These are phyloP conservation scores for Axinella damicornis DNA, from an alignment of 37 sponge, comb jelly and placozoan genomes.

Conservation along the genomic window DNA sequence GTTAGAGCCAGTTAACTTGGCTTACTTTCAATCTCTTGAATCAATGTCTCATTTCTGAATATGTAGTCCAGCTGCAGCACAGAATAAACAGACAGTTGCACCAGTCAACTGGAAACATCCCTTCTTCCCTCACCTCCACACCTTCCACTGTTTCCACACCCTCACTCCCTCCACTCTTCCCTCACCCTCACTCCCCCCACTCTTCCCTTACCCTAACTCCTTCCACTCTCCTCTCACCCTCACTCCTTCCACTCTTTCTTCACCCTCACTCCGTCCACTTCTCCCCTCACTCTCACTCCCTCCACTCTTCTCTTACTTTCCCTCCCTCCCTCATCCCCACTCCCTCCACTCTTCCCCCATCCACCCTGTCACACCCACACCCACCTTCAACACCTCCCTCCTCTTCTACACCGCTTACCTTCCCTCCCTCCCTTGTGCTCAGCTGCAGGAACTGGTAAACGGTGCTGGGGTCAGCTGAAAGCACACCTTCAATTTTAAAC, in stretches of 20 bases:
- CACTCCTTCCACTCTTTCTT: slow-evolving; percentile 62
- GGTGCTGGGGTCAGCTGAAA: slow-evolving; percentile 42
- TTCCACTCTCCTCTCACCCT: slow-evolving; percentile 51
- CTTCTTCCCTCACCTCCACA: background rate
- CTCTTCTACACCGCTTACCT: slow-evolving; percentile 39
- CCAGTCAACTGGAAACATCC: too few species aligned
- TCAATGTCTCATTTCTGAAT: slow-evolving; percentile 78
- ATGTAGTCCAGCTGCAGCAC: slow-evolving; percentile 80
- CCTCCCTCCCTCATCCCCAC: background rate
- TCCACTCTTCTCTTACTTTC: background rate
- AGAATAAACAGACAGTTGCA: background rate
- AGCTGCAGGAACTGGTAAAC: slow-evolving; percentile 79
- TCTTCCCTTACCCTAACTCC: background rate
- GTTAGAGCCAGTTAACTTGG: too few species aligned
- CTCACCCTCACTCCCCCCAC: too few species aligned
- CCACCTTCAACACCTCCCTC: background rate
- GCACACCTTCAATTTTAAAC: slow-evolving; percentile 79
- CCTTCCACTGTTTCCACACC: too few species aligned
- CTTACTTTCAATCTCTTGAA: slow-evolving; percentile 70
- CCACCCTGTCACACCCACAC: too few species aligned
- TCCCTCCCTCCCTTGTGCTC: slow-evolving; percentile 82
- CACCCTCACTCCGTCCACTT: background rate
- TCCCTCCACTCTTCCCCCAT: background rate
- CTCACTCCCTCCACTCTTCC: background rate
- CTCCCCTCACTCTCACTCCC: too few species aligned